These are phyloP conservation scores for Patella ulyssiponensis DNA, from an alignment of 2,888 invertebrate genomes.

Conservation along the genomic window DNA sequence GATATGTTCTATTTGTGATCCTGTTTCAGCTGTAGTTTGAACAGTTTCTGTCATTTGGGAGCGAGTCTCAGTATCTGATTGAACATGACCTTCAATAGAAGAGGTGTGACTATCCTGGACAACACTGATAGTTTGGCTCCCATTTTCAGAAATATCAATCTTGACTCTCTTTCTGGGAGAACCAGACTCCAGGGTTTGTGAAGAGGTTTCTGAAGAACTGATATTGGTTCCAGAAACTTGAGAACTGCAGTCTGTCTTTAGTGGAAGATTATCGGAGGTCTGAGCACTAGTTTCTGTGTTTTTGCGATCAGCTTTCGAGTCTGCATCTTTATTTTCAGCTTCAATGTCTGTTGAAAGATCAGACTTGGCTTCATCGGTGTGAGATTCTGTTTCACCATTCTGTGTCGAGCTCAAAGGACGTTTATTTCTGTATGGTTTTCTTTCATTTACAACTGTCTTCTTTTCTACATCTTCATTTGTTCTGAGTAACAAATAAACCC, in stretches of 20 bases:
- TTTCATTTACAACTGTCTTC: not conserved
- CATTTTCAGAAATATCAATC: not conserved
- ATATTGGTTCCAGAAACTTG: constrained; percentile 1
- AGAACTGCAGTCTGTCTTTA: not conserved
- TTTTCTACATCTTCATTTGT: constrained; percentile 28
- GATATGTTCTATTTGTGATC: not conserved
- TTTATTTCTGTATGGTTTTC: not conserved
- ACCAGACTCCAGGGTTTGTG: not conserved
- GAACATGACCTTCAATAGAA: not conserved
- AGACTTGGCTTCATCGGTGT: not conserved
- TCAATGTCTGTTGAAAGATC: not conserved
- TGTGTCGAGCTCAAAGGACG: not conserved
- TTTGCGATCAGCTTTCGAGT: not conserved
- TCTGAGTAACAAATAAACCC: constrained; percentile 54
- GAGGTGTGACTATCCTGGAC: not conserved
- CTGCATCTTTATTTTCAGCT: not conserved
- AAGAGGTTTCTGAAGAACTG: not conserved
- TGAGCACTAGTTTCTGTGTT: not conserved
- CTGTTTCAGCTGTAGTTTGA: not conserved
- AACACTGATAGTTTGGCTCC: not conserved
- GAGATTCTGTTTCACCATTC: not conserved
- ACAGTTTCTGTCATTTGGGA: not conserved
- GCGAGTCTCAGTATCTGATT: not conserved
- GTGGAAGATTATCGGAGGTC: not conserved
- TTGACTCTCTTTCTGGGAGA: not conserved